These are phyloP conservation scores for Drosophila sechellia DNA, from an alignment of 1,140 invertebrate genomes.

Conservation along the genomic window DNA sequence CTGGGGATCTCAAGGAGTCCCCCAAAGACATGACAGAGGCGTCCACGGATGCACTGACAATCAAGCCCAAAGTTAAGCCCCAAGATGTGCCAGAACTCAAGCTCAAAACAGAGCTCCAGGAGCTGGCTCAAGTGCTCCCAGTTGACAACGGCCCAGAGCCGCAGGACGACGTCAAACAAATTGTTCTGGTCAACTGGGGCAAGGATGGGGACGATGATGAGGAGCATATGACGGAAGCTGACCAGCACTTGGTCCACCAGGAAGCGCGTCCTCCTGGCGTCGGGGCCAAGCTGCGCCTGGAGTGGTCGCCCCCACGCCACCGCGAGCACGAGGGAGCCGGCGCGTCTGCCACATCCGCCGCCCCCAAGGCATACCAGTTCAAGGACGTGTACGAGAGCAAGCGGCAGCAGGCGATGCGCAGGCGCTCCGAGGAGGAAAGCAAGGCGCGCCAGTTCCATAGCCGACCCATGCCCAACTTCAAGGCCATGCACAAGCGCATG, in stretches of 20 bases:
- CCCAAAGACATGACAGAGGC: not conserved
- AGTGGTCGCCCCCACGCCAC: slow-evolving; percentile 31
- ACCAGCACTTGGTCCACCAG: not conserved
- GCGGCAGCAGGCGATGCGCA: slow-evolving; percentile 40
- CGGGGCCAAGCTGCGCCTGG: slow-evolving; percentile 18
- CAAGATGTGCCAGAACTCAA: not conserved
- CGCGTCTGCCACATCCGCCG: not conserved
- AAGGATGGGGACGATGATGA: not conserved
- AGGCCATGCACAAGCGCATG: slow-evolving; percentile 51
- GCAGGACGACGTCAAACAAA: not conserved
- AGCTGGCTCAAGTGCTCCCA: no score
- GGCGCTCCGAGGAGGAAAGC: slow-evolving; percentile 54
- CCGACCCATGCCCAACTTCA: slow-evolving; percentile 74
- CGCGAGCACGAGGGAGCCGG: not conserved
- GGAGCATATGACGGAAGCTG: not conserved
- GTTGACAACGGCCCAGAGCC: not conserved
- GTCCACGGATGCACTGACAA: not conserved
- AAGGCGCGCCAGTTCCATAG: slow-evolving; percentile 75
- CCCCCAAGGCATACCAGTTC: slow-evolving; percentile 53
- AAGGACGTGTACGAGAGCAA: slow-evolving; percentile 59
- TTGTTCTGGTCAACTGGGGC: not conserved
- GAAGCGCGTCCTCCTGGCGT: not conserved
- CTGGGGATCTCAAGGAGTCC: not conserved
- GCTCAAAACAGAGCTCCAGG: not conserved
- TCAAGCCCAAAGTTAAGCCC: not conserved